Evolutionary conservation across 2,113 vertebrate genomes (phyloP), one percentile per base, ranked within the genome.

Genomic region (Peucedramus taeniatus): DNA sequence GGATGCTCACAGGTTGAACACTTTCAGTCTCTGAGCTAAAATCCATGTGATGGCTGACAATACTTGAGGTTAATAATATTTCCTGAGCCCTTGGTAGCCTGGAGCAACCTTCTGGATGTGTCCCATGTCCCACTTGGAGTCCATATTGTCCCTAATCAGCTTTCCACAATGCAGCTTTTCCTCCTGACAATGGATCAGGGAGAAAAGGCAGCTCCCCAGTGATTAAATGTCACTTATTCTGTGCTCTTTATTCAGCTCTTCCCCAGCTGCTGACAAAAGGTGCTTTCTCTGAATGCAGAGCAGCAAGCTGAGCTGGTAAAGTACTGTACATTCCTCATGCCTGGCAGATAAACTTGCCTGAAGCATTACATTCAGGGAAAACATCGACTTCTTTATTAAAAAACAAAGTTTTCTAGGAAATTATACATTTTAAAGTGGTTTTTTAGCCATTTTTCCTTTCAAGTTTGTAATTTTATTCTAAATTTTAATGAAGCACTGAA

Each of bases 261-360:
- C 80, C 83, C 71, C 65, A 54, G 93, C 79, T 80, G 76, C 70
- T 88, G 88, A 74, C 91, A 96, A 84, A 95, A 92, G 83, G 72
- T 89, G 86, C 89, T 92, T 83, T 91, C 50, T 90, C 44, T 87
- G 86, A 54, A 26, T 51, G 8, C 54, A 50, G 64, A 78, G 89
- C 72, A 84, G 72, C 42, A 63, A 83, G 22, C 72, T 40, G 56
- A 45, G 71, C 27, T 51, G 37, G 35, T 40, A 28, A 83, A 71
- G 47, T 30, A 75, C 80, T 82, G 80, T 82, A 60, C 72, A 77
- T 81, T 82, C 87, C 90, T 74, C 33, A 16, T 66, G 71, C 57
- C 64, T 74, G 76, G 13, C 44, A 81, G 19, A 45, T 70, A 24
- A 40, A 37, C 66, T 79, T 31, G n/a, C 28, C 79, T 37, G 24